A percentile compares a stretch with the other conserved stretches of the same genome.
Evolutionary conservation across 92 coral and sea anemone species (phyloP).

Genomic region (Epizoanthus rinbou): DNA sequence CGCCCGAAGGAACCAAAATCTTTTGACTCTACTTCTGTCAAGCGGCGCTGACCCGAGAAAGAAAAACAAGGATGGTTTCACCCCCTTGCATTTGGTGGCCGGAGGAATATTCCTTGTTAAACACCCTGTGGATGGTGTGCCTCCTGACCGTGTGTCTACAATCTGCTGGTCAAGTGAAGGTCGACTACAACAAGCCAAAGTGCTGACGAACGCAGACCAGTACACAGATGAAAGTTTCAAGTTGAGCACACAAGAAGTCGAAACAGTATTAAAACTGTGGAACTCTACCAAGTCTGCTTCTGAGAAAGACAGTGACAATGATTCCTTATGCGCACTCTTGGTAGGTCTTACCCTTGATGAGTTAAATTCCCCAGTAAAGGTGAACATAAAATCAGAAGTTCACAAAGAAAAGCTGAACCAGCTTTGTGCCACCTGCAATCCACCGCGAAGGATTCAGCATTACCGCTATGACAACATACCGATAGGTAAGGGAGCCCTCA

Average conservation of each 20-base stretch:
- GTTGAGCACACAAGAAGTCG: not conserved
- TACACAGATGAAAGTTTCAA: not conserved
- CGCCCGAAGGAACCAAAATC: not conserved
- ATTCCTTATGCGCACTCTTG: not conserved
- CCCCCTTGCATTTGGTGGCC: conserved; percentile 52
- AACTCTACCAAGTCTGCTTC: too few species aligned
- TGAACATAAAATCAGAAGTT: conserved; percentile 14
- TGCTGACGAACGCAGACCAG: not conserved
- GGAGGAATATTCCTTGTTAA: conserved; percentile 27
- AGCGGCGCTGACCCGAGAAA: conserved; percentile 42
- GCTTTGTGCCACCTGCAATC: conserved; percentile 20
- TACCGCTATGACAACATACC: conserved; percentile 45
- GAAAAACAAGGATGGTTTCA: conserved; percentile 43
- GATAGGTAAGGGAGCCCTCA: conserved; percentile 66
- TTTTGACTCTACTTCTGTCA: conserved; percentile 31
- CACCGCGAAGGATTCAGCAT: conserved; percentile 27
- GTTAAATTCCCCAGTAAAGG: conserved; percentile 16
- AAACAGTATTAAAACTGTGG: not conserved
- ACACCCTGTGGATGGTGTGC: too few species aligned
- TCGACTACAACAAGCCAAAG: not conserved
- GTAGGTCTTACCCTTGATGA: not conserved
- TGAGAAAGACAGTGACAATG: not conserved
- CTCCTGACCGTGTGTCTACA: not conserved
- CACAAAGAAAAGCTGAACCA: conserved; percentile 18
- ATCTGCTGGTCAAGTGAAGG: not conserved